A percentile compares a stretch with the other conserved stretches of the same genome.
phyloP scores from a whole-genome alignment of 1,140 invertebrate genomes.

The Penaeus vannamei region DNA sequence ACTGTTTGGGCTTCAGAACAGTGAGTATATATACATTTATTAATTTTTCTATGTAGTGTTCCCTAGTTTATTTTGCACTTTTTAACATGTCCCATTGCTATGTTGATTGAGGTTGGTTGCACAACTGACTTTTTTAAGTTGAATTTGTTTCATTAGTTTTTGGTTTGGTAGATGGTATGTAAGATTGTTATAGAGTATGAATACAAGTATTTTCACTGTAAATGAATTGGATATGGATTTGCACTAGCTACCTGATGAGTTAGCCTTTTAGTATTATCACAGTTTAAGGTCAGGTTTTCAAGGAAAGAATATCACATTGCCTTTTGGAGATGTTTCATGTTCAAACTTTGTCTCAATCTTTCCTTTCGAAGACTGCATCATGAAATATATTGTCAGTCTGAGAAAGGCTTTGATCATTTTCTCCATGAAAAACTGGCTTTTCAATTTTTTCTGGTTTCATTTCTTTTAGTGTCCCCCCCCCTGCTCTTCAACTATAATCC shows the following conservation, averaged over 20 bases:
- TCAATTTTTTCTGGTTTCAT: constrained; percentile 39
- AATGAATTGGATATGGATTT: constrained; percentile 47
- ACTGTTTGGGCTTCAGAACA: constrained; percentile 14
- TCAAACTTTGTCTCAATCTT: too few species aligned
- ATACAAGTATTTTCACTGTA: constrained; percentile 48
- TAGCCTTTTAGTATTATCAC: constrained; percentile 45
- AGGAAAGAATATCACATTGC: constrained; percentile 17
- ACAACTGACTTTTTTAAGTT: constrained; percentile 48
- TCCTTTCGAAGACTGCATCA: too few species aligned
- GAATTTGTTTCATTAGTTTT: constrained; percentile 43
- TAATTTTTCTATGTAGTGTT: constrained; percentile 43
- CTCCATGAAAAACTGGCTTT: constrained; percentile 25
- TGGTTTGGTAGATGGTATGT: constrained; percentile 34
- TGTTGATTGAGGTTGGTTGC: constrained; percentile 60
- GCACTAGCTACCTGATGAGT: constrained; percentile 52
- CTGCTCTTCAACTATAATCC: constrained; percentile 13
- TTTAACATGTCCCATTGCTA: constrained; percentile 54
- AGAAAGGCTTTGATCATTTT: background rate
- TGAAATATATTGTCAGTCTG: too few species aligned
- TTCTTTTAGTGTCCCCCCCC: constrained; percentile 27
- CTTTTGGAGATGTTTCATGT: too few species aligned
- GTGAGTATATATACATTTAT: constrained; percentile 51
- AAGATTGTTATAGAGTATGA: constrained; percentile 53
- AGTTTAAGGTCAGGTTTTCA: background rate
- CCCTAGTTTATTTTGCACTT: constrained; percentile 56